phyloP scores from a whole-genome alignment of 1,140 invertebrate species.

The Ceratitis capitata region DNA sequence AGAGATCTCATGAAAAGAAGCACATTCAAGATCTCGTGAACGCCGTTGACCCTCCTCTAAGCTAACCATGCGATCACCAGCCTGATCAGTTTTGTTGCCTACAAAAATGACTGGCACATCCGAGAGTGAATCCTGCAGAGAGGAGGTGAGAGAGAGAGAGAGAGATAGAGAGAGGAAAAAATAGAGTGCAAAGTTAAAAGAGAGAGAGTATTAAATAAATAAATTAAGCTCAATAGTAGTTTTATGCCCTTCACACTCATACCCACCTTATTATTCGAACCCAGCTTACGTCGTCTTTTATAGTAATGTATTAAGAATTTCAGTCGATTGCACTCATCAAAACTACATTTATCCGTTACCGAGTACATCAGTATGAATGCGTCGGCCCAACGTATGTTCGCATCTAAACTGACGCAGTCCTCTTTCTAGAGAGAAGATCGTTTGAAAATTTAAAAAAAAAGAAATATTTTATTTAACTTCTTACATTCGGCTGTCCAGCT shows the following conservation, averaged over 20 bases:
- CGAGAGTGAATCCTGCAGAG: conserved; percentile 66
- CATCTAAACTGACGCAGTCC: conserved; percentile 75
- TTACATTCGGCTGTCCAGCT: conserved; percentile 76
- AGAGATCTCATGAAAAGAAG: conserved; percentile 85
- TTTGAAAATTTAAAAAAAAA: not conserved
- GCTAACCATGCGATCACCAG: conserved; percentile 79
- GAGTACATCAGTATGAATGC: conserved; percentile 87
- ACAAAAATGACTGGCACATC: conserved; percentile 81
- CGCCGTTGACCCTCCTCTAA: conserved; percentile 76
- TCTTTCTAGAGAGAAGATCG: conserved; percentile 68
- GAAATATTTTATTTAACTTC: conserved; percentile 44
- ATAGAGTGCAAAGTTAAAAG: too few species aligned
- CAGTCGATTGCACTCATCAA: conserved; percentile 83
- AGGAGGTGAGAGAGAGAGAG: too few species aligned
- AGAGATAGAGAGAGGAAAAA: too few species aligned
- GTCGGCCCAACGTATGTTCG: conserved; percentile 84
- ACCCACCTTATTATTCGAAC: conserved; percentile 66
- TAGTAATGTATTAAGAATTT: conserved; percentile 84
- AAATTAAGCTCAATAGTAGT: not conserved
- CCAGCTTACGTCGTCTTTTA: conserved; percentile 74
- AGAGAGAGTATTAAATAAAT: too few species aligned
- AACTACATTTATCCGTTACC: conserved; percentile 84
- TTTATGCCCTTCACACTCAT: not conserved
- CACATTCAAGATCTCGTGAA: conserved; percentile 81
- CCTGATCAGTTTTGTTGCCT: conserved; percentile 83